Conservation (phyloP, 92 coral and sea anemone genomes). For the Phenganax stokvisi region DNA sequence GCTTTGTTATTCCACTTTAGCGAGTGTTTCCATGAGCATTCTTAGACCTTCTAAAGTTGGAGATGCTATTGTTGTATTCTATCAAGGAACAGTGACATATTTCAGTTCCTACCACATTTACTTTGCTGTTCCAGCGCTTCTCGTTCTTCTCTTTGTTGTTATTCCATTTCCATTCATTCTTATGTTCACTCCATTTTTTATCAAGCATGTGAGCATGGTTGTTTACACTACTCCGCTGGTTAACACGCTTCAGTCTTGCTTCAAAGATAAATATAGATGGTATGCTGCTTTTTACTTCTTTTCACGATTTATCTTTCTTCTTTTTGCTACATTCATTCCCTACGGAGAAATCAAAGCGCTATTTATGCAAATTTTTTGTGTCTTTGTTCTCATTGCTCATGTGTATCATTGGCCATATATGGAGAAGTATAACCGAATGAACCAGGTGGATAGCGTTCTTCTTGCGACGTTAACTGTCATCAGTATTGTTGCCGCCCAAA, state of each 20-base stretch:
- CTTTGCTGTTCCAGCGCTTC: constrained; percentile 51
- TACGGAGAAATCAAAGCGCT: constrained; percentile 68
- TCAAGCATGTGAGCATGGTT: constrained; percentile 60
- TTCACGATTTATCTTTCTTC: constrained; percentile 62
- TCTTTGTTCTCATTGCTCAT: constrained; percentile 46
- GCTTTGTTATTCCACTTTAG: constrained; percentile 81
- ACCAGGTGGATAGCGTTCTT: constrained; percentile 66
- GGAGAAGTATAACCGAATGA: constrained; percentile 64
- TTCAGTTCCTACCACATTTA: constrained; percentile 47
- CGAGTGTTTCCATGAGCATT: constrained; percentile 73
- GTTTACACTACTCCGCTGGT: constrained; percentile 65
- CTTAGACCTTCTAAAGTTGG: constrained; percentile 59
- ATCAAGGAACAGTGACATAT: constrained; percentile 53
- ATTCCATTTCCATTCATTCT: constrained; percentile 61
- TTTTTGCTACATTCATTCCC: constrained; percentile 68
- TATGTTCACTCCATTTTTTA: constrained; percentile 50
- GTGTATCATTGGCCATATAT: constrained; percentile 38
- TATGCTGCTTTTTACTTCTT: constrained; percentile 93
- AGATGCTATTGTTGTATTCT: constrained; percentile 43
- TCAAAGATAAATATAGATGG: constrained; percentile 86
- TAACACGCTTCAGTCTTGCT: constrained; percentile 83
- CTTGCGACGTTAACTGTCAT: constrained; percentile 66
- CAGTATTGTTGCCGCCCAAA: constrained; percentile 36
- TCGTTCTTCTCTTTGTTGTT: constrained; percentile 50
- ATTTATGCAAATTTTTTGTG: constrained; percentile 67